Base-by-base conservation (phyloP, 2,888 invertebrate genomes). In the Cenopis cana region DNA sequence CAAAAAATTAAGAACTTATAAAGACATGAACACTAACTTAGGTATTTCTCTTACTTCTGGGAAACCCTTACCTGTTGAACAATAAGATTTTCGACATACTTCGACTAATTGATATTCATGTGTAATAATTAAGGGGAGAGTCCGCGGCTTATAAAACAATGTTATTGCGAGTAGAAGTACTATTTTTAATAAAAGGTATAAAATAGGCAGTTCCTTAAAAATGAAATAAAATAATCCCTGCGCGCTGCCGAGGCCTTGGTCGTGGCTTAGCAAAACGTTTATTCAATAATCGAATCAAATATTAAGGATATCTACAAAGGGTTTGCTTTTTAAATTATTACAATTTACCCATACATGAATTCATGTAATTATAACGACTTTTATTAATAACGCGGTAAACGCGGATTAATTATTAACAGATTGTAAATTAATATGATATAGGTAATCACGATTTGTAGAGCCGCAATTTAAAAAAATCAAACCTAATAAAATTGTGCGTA, bases 401-500 rank as follows among this genome's bases (percentile, higher is more conserved):
- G 18, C 12, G 18, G n/a, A n/a, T n/a, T n/a, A n/a, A n/a, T n/a
- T n/a, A n/a, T 57, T 14, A 36, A 33, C 33, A 14, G 2, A 33
- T 8, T 29, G 18, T 50, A 62, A 61, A 62, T 41, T 41, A 59
- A 59, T 41, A 62, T 29, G 12, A 17, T 33, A 50, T 61, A n/a
- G n/a, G n/a, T n/a, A 62, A 38, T 20, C 64, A 54, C 52, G 54
- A 54, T 64, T 54, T 17, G 38, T 38, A 54, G n/a, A 54, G 24
- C 50, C 20, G 20, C 50, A 24, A 29, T 38, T 17, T 9, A n/a
- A 62, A 62, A 60, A 61, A 54, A 54, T 36, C 50, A 62, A 64
- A 54, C 54, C 64, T 54, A 38, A n/a, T 36, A 64, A 64, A 64
- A 38, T 64, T 64, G 54, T 64, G 64, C 64, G 64, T 64, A 54